Evolutionary conservation across 2,113 vertebrate genomes (phyloP).

Genomic region (Gadus macrocephalus): DNA sequence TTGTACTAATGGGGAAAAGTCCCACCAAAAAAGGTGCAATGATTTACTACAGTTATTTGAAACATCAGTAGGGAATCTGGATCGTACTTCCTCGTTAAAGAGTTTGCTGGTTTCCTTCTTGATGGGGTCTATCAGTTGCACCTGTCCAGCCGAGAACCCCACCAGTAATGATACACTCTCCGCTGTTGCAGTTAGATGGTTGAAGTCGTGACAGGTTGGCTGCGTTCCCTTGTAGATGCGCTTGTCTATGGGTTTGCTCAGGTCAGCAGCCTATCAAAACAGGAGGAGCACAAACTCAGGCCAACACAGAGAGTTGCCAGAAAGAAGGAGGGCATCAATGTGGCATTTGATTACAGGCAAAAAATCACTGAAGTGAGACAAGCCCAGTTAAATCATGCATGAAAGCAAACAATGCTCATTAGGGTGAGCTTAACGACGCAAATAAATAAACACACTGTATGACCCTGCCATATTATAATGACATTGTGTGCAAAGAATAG

Average conservation of each 20-base stretch:
- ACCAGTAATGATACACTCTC: constrained; percentile 97
- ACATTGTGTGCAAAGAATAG: no score
- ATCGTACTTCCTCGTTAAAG: constrained; percentile 98
- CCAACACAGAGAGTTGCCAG: not conserved
- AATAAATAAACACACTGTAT: no score
- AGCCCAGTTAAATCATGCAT: no score
- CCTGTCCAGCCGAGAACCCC: constrained; percentile 98
- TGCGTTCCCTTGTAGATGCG: constrained; percentile 99
- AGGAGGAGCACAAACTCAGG: not conserved
- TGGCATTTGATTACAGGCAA: not conserved
- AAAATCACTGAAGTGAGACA: not conserved
- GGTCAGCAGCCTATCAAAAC: constrained; percentile 85
- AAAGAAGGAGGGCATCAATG: not conserved
- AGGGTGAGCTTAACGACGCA: no score
- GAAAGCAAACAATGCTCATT: no score
- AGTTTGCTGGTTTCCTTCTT: constrained; percentile 99
- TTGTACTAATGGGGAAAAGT: not conserved
- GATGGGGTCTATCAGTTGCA: constrained; percentile 98
- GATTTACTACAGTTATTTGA: no score
- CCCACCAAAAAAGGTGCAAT: not conserved
- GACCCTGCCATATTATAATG: no score
- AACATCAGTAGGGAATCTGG: not conserved
- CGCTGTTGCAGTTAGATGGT: constrained; percentile 95
- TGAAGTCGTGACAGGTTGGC: constrained; percentile 99
- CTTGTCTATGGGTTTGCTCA: constrained; percentile 99